Evolutionary conservation across 2,888 invertebrate genomes (phyloP).

Genomic region (Campoplex nolae): DNA sequence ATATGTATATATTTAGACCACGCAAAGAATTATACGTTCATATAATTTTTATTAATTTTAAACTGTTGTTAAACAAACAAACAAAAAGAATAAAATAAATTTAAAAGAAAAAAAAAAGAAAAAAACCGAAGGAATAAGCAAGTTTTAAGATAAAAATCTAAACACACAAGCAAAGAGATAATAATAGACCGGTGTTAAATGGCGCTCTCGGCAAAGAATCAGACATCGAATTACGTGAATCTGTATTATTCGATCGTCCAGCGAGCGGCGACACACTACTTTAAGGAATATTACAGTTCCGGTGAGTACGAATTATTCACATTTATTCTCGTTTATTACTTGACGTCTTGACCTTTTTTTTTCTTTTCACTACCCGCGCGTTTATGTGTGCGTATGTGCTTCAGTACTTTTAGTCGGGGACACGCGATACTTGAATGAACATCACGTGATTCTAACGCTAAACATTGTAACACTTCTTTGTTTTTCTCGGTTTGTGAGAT

Average conservation of each 20-base stretch:
- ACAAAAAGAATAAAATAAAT: not conserved
- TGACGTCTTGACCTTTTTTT: constrained; percentile 27
- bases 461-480: not conserved
- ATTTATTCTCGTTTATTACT: constrained; percentile 3
- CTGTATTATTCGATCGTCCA: constrained; percentile 90
- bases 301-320: constrained; percentile 84
- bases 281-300: constrained; percentile 89
- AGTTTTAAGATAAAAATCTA: constrained; percentile 64
- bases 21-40: constrained; percentile 37
- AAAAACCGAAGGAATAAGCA: constrained; percentile 16
- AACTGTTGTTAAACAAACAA: constrained; percentile 10
- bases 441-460: constrained; percentile 25
- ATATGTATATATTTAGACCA: constrained; percentile 19
- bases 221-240: constrained; percentile 89
- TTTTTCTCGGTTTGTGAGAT: not conserved
- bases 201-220: constrained; percentile 84
- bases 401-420: not conserved
- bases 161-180: constrained; percentile 66
- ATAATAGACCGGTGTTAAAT: constrained; percentile 80
- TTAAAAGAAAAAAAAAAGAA: not conserved
- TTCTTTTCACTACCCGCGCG: not conserved
- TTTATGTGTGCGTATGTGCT: not conserved
- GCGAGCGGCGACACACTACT: constrained; percentile 88
- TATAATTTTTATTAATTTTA: constrained; percentile 42
- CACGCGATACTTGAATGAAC: constrained; percentile 2